These are phyloP conservation scores for Sciurus niger DNA, from an alignment of 2,113 vertebrate species.

Conservation along the genomic window DNA sequence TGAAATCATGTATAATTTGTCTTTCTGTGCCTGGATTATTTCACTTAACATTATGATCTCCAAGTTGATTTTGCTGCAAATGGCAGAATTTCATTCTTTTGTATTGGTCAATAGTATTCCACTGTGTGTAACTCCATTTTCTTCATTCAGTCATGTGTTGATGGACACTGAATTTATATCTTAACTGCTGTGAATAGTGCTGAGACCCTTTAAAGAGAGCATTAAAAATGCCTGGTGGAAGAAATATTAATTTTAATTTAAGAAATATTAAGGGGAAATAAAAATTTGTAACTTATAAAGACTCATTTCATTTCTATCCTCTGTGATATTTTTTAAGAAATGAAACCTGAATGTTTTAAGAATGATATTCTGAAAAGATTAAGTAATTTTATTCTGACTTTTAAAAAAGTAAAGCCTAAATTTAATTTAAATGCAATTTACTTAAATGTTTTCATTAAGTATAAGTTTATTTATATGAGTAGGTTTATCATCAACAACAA, in stretches of 20 bases:
- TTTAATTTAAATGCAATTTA: neutral
- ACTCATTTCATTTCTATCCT: neutral
- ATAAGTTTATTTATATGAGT: neutral
- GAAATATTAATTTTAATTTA: neutral
- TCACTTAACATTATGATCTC: neutral
- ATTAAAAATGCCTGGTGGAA: neutral
- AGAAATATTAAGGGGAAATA: conserved; percentile 1
- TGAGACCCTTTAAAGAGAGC: neutral
- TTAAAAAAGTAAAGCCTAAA: neutral
- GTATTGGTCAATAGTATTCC: neutral
- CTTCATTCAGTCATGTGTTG: neutral
- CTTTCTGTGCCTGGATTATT: neutral
- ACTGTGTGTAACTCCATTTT: neutral
- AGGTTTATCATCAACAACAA: neutral
- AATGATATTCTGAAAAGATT: neutral
- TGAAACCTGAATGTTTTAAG: neutral
- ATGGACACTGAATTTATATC: neutral
- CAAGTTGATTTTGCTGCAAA: neutral
- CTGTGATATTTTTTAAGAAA: neutral
- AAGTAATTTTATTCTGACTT: neutral
- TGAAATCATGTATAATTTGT: too few relatives aligned
- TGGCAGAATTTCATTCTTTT: neutral
- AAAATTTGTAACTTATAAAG: conserved; percentile 1
- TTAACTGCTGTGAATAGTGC: neutral
- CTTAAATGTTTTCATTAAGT: neutral